phyloP scores from a whole-genome alignment of 2,113 vertebrate species.

The Triplophysa tibetana region DNA sequence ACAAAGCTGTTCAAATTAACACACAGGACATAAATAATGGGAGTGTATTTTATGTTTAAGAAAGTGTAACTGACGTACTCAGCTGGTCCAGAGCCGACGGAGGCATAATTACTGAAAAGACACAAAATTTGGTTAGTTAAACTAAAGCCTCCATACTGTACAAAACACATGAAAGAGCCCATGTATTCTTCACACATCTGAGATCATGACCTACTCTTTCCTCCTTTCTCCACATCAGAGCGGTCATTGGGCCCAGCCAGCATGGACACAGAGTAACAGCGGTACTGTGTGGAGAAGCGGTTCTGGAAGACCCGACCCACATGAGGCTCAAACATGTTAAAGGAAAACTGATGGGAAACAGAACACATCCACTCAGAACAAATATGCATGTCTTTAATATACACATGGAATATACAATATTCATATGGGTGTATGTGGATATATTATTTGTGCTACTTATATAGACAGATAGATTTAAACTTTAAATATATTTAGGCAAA shows the following conservation, averaged over 20 bases:
- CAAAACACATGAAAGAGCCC: too few species aligned
- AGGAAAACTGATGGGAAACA: conserved; percentile 82
- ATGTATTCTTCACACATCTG: not conserved
- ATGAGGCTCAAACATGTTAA: conserved; percentile 95
- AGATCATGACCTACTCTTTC: conserved; percentile 83
- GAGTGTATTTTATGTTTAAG: not conserved
- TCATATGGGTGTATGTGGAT: not conserved
- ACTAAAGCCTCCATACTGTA: not conserved
- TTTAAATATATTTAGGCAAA: too few species aligned
- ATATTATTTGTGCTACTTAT: not conserved
- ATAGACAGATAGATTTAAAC: too few species aligned
- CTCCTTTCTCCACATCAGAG: conserved; percentile 98
- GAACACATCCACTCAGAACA: not conserved
- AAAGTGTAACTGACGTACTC: conserved; percentile 80
- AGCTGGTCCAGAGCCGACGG: conserved; percentile 97
- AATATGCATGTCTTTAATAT: not conserved
- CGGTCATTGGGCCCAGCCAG: conserved; percentile 96
- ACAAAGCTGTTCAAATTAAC: not conserved
- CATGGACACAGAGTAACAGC: conserved; percentile 98
- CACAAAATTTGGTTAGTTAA: not conserved
- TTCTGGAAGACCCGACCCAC: conserved; percentile 93
- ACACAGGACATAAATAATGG: not conserved
- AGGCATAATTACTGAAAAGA: conserved; percentile 93
- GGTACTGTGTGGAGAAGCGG: conserved; percentile 97
- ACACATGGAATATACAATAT: not conserved